A percentile compares a stretch with the other conserved stretches of the same genome.
phyloP scores from a whole-genome alignment of 2,888 invertebrate genomes.

The Junonia oenone region DNA sequence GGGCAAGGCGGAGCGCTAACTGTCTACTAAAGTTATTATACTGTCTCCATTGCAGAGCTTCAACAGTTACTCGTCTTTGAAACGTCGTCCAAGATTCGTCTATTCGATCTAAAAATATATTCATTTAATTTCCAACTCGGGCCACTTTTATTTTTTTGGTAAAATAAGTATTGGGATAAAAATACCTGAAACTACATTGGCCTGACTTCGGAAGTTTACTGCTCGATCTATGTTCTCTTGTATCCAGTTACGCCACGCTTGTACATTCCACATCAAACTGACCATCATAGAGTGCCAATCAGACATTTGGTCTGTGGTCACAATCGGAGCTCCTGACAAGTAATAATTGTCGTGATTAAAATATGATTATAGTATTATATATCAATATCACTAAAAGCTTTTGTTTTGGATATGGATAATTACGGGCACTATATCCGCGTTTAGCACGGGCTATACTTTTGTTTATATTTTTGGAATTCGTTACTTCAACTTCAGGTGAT shows the following conservation, averaged over 20 bases:
- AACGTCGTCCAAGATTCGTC: conserved; percentile 49
- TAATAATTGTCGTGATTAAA: conserved; percentile 21
- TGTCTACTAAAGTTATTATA: conserved; percentile 61
- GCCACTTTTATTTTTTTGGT: no score
- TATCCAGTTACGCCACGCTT: conserved; percentile 67
- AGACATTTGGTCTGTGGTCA: conserved; percentile 56
- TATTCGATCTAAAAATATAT: conserved; percentile 30
- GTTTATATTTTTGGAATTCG: conserved; percentile 9
- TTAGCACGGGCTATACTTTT: conserved; percentile 25
- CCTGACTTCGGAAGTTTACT: conserved; percentile 34
- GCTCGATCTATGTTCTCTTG: conserved; percentile 57
- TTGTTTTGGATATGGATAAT: conserved; percentile 16
- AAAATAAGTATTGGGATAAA: background rate
- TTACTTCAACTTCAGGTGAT: background rate
- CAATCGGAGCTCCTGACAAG: conserved; percentile 47
- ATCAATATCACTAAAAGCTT: background rate
- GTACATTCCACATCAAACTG: conserved; percentile 66
- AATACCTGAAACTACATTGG: conserved; percentile 6
- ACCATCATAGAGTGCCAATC: conserved; percentile 70
- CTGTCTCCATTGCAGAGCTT: conserved; percentile 66
- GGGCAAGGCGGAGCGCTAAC: conserved; percentile 49
- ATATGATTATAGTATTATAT: background rate
- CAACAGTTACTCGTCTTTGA: conserved; percentile 48
- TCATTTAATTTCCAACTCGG: no score
- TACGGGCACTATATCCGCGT: conserved; percentile 42